Evolutionary conservation across 2,113 vertebrate genomes (phyloP).

Genomic region (Eidolon helvum): DNA sequence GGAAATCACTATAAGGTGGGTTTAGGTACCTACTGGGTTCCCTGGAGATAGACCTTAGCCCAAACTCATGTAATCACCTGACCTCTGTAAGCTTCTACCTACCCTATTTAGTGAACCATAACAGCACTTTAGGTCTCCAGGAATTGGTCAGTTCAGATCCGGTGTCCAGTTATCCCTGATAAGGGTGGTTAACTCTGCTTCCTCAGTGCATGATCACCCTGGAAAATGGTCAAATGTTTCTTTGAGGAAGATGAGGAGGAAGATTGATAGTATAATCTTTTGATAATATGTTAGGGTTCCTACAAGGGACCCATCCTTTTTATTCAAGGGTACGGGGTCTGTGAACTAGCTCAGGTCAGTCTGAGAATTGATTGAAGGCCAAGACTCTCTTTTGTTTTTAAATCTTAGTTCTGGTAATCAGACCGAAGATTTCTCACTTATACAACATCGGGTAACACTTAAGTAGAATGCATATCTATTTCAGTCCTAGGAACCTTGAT

Average conservation of each 20-base stretch:
- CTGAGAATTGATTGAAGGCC: neutral
- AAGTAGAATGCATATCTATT: neutral
- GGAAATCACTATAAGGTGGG: neutral
- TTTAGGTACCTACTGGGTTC: neutral
- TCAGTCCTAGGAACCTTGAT: neutral
- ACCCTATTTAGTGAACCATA: neutral
- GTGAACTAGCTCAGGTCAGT: neutral
- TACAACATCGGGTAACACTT: neutral
- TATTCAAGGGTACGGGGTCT: neutral
- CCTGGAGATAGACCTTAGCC: neutral
- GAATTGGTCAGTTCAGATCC: neutral
- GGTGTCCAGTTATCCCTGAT: neutral
- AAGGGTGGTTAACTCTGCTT: neutral
- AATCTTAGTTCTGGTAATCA: neutral
- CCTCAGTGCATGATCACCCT: neutral
- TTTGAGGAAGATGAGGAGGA: neutral
- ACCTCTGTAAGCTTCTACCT: neutral
- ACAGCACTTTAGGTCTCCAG: neutral
- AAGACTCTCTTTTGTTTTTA: neutral
- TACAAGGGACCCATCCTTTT: neutral
- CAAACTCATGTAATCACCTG: neutral
- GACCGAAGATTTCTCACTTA: neutral
- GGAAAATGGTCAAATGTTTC: neutral
- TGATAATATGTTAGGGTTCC: neutral
- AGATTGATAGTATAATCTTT: slow-evolving; percentile 9